phyloP scores from a whole-genome alignment of 2,888 invertebrate genomes.

The Phorcus lineatus region DNA sequence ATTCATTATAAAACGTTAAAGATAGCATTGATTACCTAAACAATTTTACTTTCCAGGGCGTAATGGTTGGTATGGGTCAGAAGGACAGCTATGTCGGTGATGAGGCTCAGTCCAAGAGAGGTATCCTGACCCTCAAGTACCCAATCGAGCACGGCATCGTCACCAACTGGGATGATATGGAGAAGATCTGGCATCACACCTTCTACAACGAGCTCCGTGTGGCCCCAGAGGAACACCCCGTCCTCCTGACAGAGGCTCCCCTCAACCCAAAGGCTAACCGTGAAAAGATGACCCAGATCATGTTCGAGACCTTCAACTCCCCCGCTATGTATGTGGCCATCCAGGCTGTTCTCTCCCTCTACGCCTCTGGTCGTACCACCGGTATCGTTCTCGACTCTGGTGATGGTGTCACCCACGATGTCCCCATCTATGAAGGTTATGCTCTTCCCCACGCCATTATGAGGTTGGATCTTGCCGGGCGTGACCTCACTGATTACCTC shows the following conservation, averaged over 20 bases:
- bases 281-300: conserved; percentile 89
- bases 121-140: conserved; percentile 70
- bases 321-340: conserved; percentile 97
- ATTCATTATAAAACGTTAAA: too few relatives aligned
- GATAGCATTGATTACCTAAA: too few relatives aligned
- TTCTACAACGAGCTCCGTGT: conserved; percentile 84
- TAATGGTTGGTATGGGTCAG: conserved; percentile 66
- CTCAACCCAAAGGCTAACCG: conserved; percentile 96
- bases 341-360: conserved; percentile 93
- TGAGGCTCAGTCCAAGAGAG: conserved; percentile 71
- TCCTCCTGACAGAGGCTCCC: conserved; percentile 93
- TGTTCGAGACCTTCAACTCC: conserved; percentile 86
- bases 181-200: conserved; percentile 78
- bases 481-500: conserved; percentile 76
- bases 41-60: conserved; percentile 32
- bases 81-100: conserved; percentile 71
- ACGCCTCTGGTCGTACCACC: conserved; percentile 96
- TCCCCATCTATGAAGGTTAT: conserved; percentile 82
- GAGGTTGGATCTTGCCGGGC: conserved; percentile 55
- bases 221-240: conserved; percentile 95
- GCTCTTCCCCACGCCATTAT: conserved; percentile 75
- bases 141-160: conserved; percentile 71
- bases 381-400: conserved; percentile 96
- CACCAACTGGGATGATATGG: conserved; percentile 71
- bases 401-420: conserved; percentile 95